Percentiles rank a stretch among this genome's conserved stretches.
phyloP scores from a whole-genome alignment of 92 coral and sea anemone genomes.

The Parazoanthus atlanticus region DNA sequence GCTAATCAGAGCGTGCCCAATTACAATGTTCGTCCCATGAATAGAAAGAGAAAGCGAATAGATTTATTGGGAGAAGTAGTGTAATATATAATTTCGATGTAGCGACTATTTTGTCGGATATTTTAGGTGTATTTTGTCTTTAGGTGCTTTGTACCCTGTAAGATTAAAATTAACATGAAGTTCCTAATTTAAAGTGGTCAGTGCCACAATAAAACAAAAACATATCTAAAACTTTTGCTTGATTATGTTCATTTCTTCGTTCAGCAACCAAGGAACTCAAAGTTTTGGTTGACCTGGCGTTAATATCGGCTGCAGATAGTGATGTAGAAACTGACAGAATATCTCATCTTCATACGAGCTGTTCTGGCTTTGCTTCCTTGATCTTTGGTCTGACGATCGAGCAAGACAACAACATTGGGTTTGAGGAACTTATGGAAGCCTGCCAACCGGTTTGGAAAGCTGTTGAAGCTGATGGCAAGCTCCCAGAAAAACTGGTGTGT shows the following conservation, averaged over 20 bases:
- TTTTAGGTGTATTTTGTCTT: too few relatives aligned
- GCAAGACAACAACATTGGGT: slow-evolving; percentile 20
- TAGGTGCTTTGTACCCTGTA: too few relatives aligned
- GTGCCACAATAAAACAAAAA: too few relatives aligned
- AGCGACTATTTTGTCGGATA: too few relatives aligned
- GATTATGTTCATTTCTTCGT: background rate
- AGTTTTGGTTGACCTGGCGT: slow-evolving; percentile 70
- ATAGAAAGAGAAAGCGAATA: too few relatives aligned
- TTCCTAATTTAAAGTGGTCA: too few relatives aligned
- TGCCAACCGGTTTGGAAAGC: slow-evolving; percentile 74
- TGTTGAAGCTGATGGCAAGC: slow-evolving; percentile 44
- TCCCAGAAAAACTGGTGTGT: slow-evolving; percentile 53
- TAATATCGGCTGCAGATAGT: slow-evolving; percentile 72
- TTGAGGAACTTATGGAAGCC: slow-evolving; percentile 53
- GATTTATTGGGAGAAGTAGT: too few relatives aligned
- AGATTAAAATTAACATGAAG: too few relatives aligned
- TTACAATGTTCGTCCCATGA: too few relatives aligned
- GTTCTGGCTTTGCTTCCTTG: slow-evolving; percentile 62
- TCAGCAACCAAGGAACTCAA: slow-evolving; percentile 57
- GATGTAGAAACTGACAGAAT: slow-evolving; percentile 67
- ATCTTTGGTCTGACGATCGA: slow-evolving; percentile 50
- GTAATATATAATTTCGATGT: too few relatives aligned
- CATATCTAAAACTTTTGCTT: too few relatives aligned
- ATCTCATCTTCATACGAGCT: slow-evolving; percentile 66
- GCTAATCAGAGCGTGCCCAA: too few relatives aligned